Evolutionary conservation across 2,797 vertebrate species (phyloP), one percentile per base, ranked within the genome.

Genomic region (Dendrocincla fuliginosa): DNA sequence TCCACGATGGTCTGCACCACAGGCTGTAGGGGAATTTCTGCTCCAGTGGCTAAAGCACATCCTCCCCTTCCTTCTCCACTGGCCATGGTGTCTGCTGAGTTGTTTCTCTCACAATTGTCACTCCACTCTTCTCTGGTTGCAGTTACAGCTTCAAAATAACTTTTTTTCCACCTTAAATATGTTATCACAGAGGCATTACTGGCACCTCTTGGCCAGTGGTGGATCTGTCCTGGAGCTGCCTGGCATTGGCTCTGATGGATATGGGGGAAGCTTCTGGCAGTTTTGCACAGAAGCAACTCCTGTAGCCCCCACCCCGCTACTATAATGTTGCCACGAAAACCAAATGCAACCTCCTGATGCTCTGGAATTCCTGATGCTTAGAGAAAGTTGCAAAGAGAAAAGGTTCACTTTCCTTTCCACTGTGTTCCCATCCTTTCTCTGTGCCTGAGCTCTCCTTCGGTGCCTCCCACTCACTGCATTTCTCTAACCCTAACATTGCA

Each of bases 381-480:
- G 2, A 17, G 8, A 27, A 8, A 50, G 18, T 13, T 55, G 20
- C 53, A 76, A 35, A 61, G 15, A 69, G 24, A 81, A 60, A 15
- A 12, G 69, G 23, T 52, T 42, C 39, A 24, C 42, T 5, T 59
- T 63, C 53, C 28, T 80, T 46, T 35, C 19, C 44, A 41, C 8
- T 2, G 14, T 0, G 3, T 83, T 88, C 20, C 42, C 30, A 30
- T n/a, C 12, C 17, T 69, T 90, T 44, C 60, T 82, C 11, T 50
- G 0, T 56, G 75, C 16, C 33, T 52, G n/a, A 67, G 75, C 74
- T 76, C 41, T 84, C 63, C 70, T 59, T 77, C 1, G 0, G 44
- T 86, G 64, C 80, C 53, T 91, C 90, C 90, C 69, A 88, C 90
- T 84, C 69, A 24, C 37, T 3, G 11, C 52, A 67, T 79, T 81